Evolutionary conservation across 2,797 vertebrate genomes (phyloP), one percentile per base, ranked within the genome.

Genomic region (Rhinophrynus dorsalis): DNA sequence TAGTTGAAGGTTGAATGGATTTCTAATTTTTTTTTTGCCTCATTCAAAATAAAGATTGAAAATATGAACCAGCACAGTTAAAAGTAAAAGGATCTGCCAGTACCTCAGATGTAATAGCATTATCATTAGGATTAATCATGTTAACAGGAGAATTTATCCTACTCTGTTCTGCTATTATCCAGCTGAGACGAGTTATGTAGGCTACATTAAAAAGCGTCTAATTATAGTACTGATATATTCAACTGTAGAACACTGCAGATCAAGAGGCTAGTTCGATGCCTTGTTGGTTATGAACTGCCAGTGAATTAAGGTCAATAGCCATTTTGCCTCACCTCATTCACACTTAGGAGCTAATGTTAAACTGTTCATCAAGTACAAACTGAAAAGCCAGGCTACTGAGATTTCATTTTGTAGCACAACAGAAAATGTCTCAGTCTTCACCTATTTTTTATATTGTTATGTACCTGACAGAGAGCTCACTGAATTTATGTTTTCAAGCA

Each of bases 71-170:
- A n/a, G n/a, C n/a, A n/a, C n/a, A 3, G 27, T 58, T 33, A 32
- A 11, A 11, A 23, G 6, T 11, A 24, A 4, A 35, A 47, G 40
- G 42, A 48, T 61, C 6, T 62, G 29, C 44, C 35, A 30, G 48
- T 11, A 7, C n/a, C 4, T 33, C 4, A 1, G 4, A 11, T 60
- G 20, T 62, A 62, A 35, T 15, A n/a, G 20, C 33, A 40, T 55
- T 23, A 55, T 66, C 38, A 42, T 44, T 44, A 52, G 61, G 37
- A 38, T 44, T 66, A 55, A 66, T 65, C 24, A 21, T 9, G 3
- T 61, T 52, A n/a, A 42, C 23, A 30, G 27, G 40, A 13, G 9
- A 13, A 27, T 40, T 66, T 30, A 5, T 44, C 26, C 29, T 24
- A 15, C 12, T 20, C 32, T 55, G 15, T n/a, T 17, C 26, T 52